Base-by-base conservation (phyloP, 1,140 invertebrate genomes). In the Holcopasites calliopsidis region DNA sequence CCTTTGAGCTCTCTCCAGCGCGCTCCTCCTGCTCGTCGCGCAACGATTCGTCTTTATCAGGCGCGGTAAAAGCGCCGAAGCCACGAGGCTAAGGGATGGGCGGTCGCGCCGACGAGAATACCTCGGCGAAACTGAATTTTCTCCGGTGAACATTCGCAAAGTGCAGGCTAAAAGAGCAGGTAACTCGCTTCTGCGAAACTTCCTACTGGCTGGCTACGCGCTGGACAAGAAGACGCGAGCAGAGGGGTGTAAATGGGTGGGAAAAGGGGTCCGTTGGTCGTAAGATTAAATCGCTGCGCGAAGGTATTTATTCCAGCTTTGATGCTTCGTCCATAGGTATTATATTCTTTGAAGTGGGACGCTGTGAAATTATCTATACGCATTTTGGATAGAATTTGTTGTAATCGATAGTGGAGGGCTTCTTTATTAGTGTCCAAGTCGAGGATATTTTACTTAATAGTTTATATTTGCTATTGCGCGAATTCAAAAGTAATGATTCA, bases 151-250 rank as follows among this genome's bases (percentile, higher is more conserved):
- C 73, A 84, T 76, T 81, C n/a, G 79, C 58, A 80, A 87, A 87
- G 86, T 86, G 80, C 78, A 80, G 66, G 49, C 85, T 85, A 87
- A 88, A 89, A 85, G 82, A 85, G 73, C 85, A 76, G 83, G 78
- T 89, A 88, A 89, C 83, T 86, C 82, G 70, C 71, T 88, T 86
- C 69, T n/a, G 40, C 50, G 72, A 68, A 66, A 84, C 38, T 87
- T 84, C 65, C 58, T 54, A 68, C 47, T 44, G 42, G 42, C 11
- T 7, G 2, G 38, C 21, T 38, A 18, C 38, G 31, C 50, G 18
- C n/a, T n/a, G n/a, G n/a, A n/a, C n/a, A 60, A 64, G 66, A 40
- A 40, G 26, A 8, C 1, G 16, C 7, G n/a, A 13, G 8, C n/a
- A 47, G 28, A 50, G 26, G 16, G 18, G 11, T 7, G n/a, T n/a